These are phyloP conservation scores for Laticauda colubrina DNA, from an alignment of 2,113 vertebrate genomes.

Conservation along the genomic window DNA sequence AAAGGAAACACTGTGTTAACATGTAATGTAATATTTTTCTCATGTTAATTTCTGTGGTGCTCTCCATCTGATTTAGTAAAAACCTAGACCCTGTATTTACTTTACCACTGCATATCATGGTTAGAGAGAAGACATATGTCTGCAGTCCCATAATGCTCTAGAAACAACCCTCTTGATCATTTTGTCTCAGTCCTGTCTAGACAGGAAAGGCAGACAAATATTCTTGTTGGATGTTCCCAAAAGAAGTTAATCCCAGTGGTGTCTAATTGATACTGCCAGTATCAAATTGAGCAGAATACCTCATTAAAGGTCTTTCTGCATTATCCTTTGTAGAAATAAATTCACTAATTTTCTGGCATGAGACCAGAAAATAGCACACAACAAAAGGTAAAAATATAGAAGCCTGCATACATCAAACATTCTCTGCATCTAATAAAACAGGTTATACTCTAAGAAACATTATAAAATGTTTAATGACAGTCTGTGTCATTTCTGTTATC, in stretches of 20 bases:
- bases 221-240: not conserved
- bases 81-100: not conserved
- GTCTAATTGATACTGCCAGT: not conserved
- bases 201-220: not conserved
- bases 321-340: not conserved
- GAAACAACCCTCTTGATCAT: not conserved
- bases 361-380: not conserved
- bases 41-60: not conserved
- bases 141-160: not conserved
- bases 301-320: slow-evolving; percentile 1
- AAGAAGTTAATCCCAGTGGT: not conserved
- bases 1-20: not conserved
- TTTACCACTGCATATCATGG: not conserved
- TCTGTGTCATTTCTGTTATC: not conserved
- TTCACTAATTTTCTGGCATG: not conserved
- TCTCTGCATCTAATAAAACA: not conserved
- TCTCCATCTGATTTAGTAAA: not conserved
- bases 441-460: not conserved
- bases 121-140: not conserved
- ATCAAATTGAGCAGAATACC: not conserved
- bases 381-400: not conserved
- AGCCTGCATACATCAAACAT: not conserved
- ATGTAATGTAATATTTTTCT: not conserved
- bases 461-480: not conserved
- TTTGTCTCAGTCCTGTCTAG: not conserved